phyloP scores from a whole-genome alignment of 2,888 invertebrate species.

The Heliconius aoede region DNA sequence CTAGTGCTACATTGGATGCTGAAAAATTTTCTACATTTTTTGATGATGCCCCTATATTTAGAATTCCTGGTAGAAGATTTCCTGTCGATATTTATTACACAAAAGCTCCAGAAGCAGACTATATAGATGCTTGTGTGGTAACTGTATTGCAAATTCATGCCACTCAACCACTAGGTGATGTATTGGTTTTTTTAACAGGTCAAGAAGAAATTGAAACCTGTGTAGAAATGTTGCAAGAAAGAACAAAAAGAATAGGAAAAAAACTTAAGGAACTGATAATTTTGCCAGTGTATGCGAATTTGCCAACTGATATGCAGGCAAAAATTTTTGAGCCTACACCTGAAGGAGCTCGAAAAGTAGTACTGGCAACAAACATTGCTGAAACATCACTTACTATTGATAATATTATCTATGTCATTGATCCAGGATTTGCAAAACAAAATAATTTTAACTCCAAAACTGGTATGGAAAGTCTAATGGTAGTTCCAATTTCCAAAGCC shows the following conservation, averaged over 20 bases:
- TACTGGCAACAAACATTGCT: slow-evolving; percentile 99
- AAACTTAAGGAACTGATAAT: slow-evolving; percentile 96
- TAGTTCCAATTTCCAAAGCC: slow-evolving; percentile 99
- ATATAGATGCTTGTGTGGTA: slow-evolving; percentile 98
- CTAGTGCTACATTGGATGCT: slow-evolving; percentile 98
- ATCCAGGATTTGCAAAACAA: slow-evolving; percentile 99
- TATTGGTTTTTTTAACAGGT: slow-evolving; percentile 97
- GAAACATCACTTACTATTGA: slow-evolving; percentile 99
- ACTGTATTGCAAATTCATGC: slow-evolving; percentile 99
- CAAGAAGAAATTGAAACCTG: slow-evolving; percentile 96
- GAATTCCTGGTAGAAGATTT: slow-evolving; percentile 98
- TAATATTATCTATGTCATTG: slow-evolving; percentile 99
- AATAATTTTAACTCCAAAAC: slow-evolving; percentile 99
- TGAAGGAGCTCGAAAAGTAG: slow-evolving; percentile 97
- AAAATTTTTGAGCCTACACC: slow-evolving; percentile 99
- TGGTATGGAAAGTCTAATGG: slow-evolving; percentile 99
- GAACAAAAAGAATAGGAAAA: slow-evolving; percentile 95
- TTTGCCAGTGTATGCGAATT: slow-evolving; percentile 98
- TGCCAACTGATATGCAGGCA: slow-evolving; percentile 99
- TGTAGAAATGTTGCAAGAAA: slow-evolving; percentile 94
- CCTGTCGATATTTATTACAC: slow-evolving; percentile 99
- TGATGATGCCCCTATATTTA: slow-evolving; percentile 98
- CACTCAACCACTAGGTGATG: slow-evolving; percentile 97
- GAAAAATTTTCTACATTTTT: slow-evolving; percentile 99
- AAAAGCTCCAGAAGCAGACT: slow-evolving; percentile 99